phyloP scores from a whole-genome alignment of 2,113 vertebrate genomes.

The Pampusana beccarii region DNA sequence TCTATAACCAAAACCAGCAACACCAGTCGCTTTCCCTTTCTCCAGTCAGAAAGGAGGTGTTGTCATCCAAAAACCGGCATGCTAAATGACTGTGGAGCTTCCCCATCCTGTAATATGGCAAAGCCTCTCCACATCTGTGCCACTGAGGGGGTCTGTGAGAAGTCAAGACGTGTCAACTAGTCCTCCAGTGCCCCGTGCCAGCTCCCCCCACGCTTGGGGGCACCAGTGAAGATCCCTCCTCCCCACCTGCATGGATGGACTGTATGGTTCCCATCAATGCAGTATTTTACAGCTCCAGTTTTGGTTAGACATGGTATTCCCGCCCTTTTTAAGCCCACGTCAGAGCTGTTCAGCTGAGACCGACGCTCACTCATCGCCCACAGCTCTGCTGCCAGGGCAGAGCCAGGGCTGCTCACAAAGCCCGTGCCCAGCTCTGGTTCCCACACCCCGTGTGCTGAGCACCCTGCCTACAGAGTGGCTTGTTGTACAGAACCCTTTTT shows the following conservation, averaged over 20 bases:
- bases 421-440: not conserved
- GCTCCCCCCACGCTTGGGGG: not conserved
- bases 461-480: not conserved
- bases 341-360: not conserved
- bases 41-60: not conserved
- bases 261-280: not conserved
- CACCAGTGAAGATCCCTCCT: not conserved
- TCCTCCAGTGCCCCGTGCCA: fast-evolving
- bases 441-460: not conserved
- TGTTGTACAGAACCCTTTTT: fast-evolving
- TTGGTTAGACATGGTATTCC: not conserved
- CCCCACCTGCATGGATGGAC: not conserved
- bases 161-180: not conserved
- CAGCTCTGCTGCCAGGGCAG: not conserved
- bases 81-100: fast-evolving
- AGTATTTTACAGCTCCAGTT: not conserved
- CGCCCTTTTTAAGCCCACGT: not conserved
- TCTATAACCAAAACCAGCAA: not conserved
- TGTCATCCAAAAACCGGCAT: not conserved
- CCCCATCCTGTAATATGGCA: not conserved
- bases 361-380: fast-evolving
- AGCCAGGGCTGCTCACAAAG: not conserved
- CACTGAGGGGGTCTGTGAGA: not conserved
- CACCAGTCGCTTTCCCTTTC: fast-evolving
- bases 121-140: not conserved